phyloP scores from a whole-genome alignment of 1,140 invertebrate species.

The Zaprionus tsacasi region DNA sequence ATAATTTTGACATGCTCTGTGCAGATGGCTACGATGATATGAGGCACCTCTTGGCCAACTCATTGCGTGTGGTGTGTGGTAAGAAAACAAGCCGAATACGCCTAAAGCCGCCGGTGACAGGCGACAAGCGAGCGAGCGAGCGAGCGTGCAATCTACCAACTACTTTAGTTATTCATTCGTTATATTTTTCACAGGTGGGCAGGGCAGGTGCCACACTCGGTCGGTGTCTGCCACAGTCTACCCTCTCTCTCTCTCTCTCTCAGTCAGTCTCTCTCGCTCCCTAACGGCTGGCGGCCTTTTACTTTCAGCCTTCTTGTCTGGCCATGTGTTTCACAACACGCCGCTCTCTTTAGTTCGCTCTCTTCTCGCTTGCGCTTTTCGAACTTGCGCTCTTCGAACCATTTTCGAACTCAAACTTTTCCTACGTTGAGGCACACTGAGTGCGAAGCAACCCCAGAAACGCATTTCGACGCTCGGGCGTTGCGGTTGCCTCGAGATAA shows the following conservation, averaged over 20 bases:
- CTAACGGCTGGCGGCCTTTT: constrained; percentile 59
- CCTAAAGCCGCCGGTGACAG: constrained; percentile 26
- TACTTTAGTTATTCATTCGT: constrained; percentile 24
- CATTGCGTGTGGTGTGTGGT: constrained; percentile 15
- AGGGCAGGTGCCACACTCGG: constrained; percentile 23
- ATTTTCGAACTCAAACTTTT: constrained; percentile 61
- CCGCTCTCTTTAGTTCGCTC: constrained; percentile 8
- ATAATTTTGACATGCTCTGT: constrained; percentile 23
- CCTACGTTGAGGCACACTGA: neutral
- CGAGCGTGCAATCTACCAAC: constrained; percentile 22
- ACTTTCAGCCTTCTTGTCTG: constrained; percentile 61
- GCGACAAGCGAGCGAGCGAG: neutral
- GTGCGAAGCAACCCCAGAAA: constrained; percentile 70
- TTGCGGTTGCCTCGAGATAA: constrained; percentile 68
- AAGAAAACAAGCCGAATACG: constrained; percentile 31
- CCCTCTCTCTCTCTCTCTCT: neutral
- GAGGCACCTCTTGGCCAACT: constrained; percentile 2
- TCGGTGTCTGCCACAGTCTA: neutral
- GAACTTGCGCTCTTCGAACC: constrained; percentile 33
- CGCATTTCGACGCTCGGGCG: constrained; percentile 72
- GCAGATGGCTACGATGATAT: constrained; percentile 14
- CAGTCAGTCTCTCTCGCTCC: neutral
- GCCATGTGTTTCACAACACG: constrained; percentile 32
- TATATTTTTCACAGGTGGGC: constrained; percentile 28
- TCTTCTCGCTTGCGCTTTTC: constrained; percentile 35